A percentile compares a stretch with the other conserved stretches of the same genome.
These are phyloP conservation scores for Heterodera filipjevi DNA, from an alignment of 2,888 invertebrate genomes.

Conservation along the genomic window DNA sequence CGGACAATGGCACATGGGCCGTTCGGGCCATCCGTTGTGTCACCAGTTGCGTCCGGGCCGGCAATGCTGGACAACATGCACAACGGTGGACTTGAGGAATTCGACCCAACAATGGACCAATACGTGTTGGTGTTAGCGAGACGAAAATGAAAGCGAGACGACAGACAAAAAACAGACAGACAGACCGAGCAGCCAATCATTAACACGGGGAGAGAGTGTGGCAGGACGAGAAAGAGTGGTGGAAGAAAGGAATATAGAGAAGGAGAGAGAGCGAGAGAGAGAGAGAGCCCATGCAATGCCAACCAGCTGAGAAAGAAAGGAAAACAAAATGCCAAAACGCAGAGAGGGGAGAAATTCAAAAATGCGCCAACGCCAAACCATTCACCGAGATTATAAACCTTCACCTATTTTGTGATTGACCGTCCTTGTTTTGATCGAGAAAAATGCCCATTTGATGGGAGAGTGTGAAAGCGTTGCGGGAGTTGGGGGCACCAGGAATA, in stretches of 20 bases:
- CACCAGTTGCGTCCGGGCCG: not conserved
- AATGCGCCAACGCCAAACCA: not conserved
- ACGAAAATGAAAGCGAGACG: not conserved
- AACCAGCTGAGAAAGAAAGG: not conserved
- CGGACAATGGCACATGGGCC: constrained; percentile 4
- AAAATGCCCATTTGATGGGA: not conserved
- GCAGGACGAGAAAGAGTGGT: too few species aligned
- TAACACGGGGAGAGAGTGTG: not conserved
- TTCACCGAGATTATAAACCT: too few species aligned
- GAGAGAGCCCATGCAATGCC: too few species aligned
- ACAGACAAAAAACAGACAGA: not conserved
- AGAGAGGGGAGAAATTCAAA: not conserved
- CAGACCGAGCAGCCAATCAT: too few species aligned
- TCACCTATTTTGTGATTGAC: not conserved
- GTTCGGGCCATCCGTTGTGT: not conserved
- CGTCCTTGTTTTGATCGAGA: not conserved
- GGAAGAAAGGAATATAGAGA: too few species aligned
- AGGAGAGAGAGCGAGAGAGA: too few species aligned
- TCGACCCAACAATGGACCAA: constrained; percentile 13
- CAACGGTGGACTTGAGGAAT: constrained; percentile 6
- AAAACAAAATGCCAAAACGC: not conserved
- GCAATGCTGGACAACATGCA: not conserved
- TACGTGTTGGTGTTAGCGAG: not conserved
- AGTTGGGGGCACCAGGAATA: too few species aligned
- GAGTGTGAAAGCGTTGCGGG: too few species aligned